Evolutionary conservation across 2,797 vertebrate genomes (phyloP).

Genomic region (Eulemur mongoz): DNA sequence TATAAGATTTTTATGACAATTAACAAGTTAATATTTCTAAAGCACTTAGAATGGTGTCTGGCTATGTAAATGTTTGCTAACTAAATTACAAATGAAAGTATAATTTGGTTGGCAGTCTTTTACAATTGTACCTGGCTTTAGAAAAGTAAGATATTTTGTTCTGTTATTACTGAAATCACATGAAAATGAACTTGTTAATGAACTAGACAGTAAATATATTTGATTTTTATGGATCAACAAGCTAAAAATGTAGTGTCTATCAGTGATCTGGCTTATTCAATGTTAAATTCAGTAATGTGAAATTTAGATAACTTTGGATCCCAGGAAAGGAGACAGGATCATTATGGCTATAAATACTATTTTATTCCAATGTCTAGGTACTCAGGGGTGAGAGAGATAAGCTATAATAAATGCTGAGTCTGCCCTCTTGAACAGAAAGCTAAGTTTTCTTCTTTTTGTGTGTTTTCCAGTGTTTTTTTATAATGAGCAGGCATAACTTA

Average conservation of each 20-base stretch:
- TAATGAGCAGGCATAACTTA: not conserved
- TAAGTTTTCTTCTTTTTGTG: not conserved
- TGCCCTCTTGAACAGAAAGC: slow-evolving; percentile 25
- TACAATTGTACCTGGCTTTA: not conserved
- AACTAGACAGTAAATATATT: not conserved
- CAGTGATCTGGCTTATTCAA: not conserved
- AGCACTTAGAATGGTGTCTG: not conserved
- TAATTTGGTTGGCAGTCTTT: not conserved
- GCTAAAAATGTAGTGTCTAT: not conserved
- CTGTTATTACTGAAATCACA: not conserved
- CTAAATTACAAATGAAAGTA: slow-evolving; percentile 4
- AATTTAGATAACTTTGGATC: not conserved
- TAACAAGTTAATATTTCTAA: slow-evolving; percentile 18
- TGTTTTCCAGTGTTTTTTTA: not conserved
- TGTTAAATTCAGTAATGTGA: not conserved
- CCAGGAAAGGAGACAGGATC: not conserved
- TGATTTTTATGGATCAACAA: not conserved
- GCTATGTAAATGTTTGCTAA: not conserved
- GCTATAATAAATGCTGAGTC: not conserved
- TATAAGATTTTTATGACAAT: not conserved
- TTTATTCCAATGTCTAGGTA: not conserved
- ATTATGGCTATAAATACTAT: not conserved
- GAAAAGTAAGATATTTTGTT: not conserved
- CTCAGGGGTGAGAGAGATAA: not conserved
- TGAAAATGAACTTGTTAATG: slow-evolving; percentile 4